phyloP scores from a whole-genome alignment of 2,888 invertebrate genomes.

The Diadromus collaris region DNA sequence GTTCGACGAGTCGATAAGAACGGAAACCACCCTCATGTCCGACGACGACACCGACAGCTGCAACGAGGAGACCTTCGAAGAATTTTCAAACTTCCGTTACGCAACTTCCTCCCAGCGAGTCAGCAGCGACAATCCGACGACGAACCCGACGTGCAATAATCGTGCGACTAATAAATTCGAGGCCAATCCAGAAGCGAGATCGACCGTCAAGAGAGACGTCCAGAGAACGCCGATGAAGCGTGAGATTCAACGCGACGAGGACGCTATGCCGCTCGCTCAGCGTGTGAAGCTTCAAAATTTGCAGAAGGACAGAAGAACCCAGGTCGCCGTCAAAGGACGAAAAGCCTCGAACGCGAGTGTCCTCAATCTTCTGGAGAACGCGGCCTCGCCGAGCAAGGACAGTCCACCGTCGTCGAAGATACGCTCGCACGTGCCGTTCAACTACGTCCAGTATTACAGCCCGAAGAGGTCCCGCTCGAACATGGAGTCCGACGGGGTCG shows the following conservation, averaged over 20 bases:
- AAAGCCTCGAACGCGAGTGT: conserved; percentile 57
- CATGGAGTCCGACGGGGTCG: conserved; percentile 63
- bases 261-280: conserved; percentile 38
- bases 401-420: conserved; percentile 75
- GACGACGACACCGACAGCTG: conserved; percentile 72
- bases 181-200: conserved; percentile 19
- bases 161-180: background rate
- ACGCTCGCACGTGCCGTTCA: background rate
- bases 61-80: conserved; percentile 69
- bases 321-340: conserved; percentile 40
- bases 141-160: background rate
- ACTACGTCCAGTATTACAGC: conserved; percentile 68
- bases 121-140: conserved; percentile 9
- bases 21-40: conserved; percentile 65
- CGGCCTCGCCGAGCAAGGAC: conserved; percentile 76
- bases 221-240: conserved; percentile 44
- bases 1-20: conserved; percentile 62
- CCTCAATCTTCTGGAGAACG: conserved; percentile 74
- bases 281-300: conserved; percentile 58
- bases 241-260: conserved; percentile 18
- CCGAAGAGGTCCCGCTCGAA: conserved; percentile 74
- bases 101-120: background rate
- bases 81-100: conserved; percentile 57
- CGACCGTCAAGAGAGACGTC: conserved; percentile 7
- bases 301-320: conserved; percentile 31